Conservation (phyloP, 1,140 invertebrate species). For the Anagrus nilaparvatae region DNA sequence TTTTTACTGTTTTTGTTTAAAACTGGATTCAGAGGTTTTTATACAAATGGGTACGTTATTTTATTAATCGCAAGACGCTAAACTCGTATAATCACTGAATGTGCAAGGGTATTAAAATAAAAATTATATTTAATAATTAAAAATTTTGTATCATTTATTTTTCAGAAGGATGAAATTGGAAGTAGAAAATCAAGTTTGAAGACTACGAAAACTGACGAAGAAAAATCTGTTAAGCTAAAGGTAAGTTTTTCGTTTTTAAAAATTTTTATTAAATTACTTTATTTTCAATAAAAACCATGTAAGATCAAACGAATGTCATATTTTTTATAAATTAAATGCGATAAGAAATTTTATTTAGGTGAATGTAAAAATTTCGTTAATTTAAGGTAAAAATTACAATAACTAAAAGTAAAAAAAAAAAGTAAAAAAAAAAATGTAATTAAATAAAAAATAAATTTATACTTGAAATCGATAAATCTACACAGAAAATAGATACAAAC, state of each 20-base stretch:
- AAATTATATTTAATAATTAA: too few species aligned
- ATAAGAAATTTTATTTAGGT: too few species aligned
- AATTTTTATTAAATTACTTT: background rate
- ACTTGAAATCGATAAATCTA: constrained; percentile 13
- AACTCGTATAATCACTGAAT: too few species aligned
- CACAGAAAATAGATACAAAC: constrained; percentile 12
- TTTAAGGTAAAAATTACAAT: constrained; percentile 6
- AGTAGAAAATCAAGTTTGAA: constrained; percentile 27
- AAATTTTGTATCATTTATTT: too few species aligned
- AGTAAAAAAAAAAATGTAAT: too few species aligned
- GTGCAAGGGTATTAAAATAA: too few species aligned
- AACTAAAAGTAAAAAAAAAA: background rate
- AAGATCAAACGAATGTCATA: too few species aligned
- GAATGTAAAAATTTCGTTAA: too few species aligned
- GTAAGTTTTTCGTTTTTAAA: constrained; percentile 20
- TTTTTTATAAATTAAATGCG: too few species aligned
- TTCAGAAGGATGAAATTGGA: constrained; percentile 28
- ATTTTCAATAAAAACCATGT: constrained; percentile 1
- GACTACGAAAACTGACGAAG: constrained; percentile 26
- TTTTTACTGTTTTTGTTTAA: constrained; percentile 7
- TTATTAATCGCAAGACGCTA: too few species aligned
- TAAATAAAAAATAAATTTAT: background rate
- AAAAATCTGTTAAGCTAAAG: constrained; percentile 34
- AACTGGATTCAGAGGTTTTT: constrained; percentile 6
- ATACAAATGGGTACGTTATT: too few species aligned